Evolutionary conservation across 2,113 vertebrate species (phyloP), one percentile per base, ranked within the genome.

Genomic region (Jaculus jaculus): DNA sequence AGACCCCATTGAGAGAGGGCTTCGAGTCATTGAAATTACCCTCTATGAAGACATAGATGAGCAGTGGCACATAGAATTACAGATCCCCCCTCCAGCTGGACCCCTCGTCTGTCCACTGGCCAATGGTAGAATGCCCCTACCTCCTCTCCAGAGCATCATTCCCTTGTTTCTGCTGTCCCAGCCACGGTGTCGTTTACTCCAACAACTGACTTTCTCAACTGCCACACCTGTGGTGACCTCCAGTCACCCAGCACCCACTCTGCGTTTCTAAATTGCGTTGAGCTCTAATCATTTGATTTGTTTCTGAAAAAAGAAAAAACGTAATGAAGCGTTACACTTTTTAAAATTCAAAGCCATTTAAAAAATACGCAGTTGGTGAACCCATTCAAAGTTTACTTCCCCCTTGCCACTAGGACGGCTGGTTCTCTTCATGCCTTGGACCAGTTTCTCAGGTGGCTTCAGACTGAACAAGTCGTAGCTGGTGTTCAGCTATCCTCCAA

Each of bases 61-160:
- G 42, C 42, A 47, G 42, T 47, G 42, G 42, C 5, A 47, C 5
- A 47, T 47, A 47, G 42, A 34, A 74, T 65, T 72, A 7, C 47
- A 98, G 97, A 97, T 93, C 95, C 95, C 39, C 87, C 66, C 84
- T 97, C 92, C 83, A 74, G 89, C 84, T 95, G 96, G 97, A 97
- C 96, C 96, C 96, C 96, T 95, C 87, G 84, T 90, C 90, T 96
- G 34, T 96, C 96, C 96, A 87, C 92, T 78, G 96, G 94, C 94
- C 30, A 54, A 96, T 73, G 15, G 30, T 96, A 84, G 96, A 96
- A 95, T 39, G 79, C 95, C 97, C 97, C 97, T 98, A 97, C 98
- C 97, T 97, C 98, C 96, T 97, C 96, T 97, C 95, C 94, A 98
- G 97, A 98, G 96, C 97, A 95, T 98, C 98, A 97, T 98, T 98